A percentile compares a stretch with the other conserved stretches of the same genome.
These are phyloP conservation scores for Metopolophium dirhodum DNA, from an alignment of 1,140 invertebrate genomes.

Conservation along the genomic window DNA sequence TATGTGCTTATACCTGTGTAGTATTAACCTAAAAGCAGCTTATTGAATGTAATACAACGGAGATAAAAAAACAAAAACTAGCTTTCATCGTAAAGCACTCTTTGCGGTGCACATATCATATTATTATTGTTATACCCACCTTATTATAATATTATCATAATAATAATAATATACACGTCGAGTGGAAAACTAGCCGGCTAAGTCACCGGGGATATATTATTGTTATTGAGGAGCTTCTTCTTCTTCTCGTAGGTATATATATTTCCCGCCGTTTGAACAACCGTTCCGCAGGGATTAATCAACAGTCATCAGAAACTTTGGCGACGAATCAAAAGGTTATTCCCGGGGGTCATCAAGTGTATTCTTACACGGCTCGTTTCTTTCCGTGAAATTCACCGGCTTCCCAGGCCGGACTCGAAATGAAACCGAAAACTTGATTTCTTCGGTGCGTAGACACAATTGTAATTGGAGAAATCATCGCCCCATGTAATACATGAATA, in stretches of 20 bases:
- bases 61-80: neutral
- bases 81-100: neutral
- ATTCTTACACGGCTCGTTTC: constrained; percentile 41
- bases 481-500: neutral
- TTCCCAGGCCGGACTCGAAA: neutral
- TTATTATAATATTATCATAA: neutral
- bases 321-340: constrained; percentile 54
- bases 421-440: constrained; percentile 41
- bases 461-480: constrained; percentile 35
- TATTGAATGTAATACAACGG: neutral
- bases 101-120: neutral
- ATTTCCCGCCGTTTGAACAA: constrained; percentile 3
- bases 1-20: neutral
- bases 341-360: constrained; percentile 31
- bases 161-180: neutral
- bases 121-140: neutral
- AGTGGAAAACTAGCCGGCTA: neutral
- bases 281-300: constrained; percentile 41
- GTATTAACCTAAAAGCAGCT: neutral
- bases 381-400: constrained; percentile 12
- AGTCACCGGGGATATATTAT: constrained; percentile 28
- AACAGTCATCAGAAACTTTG: constrained; percentile 46
- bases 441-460: neutral
- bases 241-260: neutral
- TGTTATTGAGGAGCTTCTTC: constrained; percentile 8